Base-by-base conservation (phyloP, 2,113 vertebrate species). In the Channa maculata region DNA sequence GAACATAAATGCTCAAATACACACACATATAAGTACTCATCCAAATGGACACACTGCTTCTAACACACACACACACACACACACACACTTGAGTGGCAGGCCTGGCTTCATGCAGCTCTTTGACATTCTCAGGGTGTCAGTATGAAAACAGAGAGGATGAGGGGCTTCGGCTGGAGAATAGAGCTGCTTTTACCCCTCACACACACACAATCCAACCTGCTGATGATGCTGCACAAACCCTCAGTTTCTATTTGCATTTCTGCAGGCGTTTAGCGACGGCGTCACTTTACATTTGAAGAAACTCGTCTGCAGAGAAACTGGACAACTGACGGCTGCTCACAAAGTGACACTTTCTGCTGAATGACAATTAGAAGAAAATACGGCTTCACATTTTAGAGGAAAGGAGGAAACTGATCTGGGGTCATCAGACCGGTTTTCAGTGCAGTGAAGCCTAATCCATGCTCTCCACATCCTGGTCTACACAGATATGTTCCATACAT, bases 121-220 rank as follows among this genome's bases (percentile, higher is more conserved):
- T 87, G 82, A 80, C 82, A 81, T 81, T 79, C 85, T 75, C 75
- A 75, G 41, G 8, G 68, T 70, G 75, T 84, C 73, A 43, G 60
- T 34, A 12, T 70, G 85, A 80, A 83, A 81, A 80, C 77, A 87
- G 64, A 83, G 74, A 80, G 59, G 77, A 84, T 78, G 79, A 86
- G 74, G 44, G 14, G 72, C 63, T 83, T 86, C 78, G 77, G 71
- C 75, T 82, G 75, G 52, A 79, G 76, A 79, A 61, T 55, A 71
- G 65, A 76, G 65, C 78, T 53, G 70, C 63, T 60, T 61, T 62
- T 53, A 65, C 51, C 59, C 41, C 59, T 8, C 53, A 24, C 69
- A 10, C 38, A 41, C 62, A 4, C 51, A 2, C 77, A 14, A 60
- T 39, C 79, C 68, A 58, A 15, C 55, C 69, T 55, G 24, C 60